These are phyloP conservation scores for Pseudotriccus pelzelni DNA, from an alignment of 2,797 vertebrate species.

Conservation along the genomic window DNA sequence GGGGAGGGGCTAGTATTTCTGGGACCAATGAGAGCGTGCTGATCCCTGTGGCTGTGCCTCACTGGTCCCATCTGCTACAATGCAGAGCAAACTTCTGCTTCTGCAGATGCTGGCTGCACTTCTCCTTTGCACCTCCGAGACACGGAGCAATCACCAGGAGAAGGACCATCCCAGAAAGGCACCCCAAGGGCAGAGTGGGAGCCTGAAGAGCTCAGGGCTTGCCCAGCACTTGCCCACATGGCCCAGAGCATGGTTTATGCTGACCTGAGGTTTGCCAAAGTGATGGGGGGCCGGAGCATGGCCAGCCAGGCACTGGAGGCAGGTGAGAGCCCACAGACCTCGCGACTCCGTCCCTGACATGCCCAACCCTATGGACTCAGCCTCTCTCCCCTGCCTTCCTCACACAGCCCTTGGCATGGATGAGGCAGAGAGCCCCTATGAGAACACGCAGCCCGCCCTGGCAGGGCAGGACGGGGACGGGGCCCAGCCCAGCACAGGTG, in stretches of 20 bases:
- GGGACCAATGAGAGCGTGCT: conserved; percentile 23
- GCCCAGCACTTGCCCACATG: neutral
- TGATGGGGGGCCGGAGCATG: conserved; percentile 18
- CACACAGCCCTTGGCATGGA: conserved; percentile 31
- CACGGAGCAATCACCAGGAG: accelerated
- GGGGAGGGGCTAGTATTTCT: accelerated
- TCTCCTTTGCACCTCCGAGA: neutral
- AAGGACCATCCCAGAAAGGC: neutral
- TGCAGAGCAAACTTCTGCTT: conserved; percentile 27
- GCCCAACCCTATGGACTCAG: neutral
- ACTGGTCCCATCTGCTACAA: neutral
- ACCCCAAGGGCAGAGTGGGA: neutral
- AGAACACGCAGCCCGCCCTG: neutral
- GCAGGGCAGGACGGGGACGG: neutral
- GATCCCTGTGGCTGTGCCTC: neutral
- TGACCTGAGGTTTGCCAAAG: conserved; percentile 73
- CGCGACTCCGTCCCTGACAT: accelerated
- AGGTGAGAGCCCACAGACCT: conserved; percentile 18
- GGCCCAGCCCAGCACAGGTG: conserved; percentile 32
- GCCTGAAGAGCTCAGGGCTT: neutral
- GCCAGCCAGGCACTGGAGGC: conserved; percentile 20
- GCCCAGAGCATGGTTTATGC: conserved; percentile 71
- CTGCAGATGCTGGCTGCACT: neutral
- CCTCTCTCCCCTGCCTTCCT: neutral
- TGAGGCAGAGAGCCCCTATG: conserved; percentile 65